phyloP scores from a whole-genome alignment of 2,113 vertebrate species.

The Odontesthes bonariensis region DNA sequence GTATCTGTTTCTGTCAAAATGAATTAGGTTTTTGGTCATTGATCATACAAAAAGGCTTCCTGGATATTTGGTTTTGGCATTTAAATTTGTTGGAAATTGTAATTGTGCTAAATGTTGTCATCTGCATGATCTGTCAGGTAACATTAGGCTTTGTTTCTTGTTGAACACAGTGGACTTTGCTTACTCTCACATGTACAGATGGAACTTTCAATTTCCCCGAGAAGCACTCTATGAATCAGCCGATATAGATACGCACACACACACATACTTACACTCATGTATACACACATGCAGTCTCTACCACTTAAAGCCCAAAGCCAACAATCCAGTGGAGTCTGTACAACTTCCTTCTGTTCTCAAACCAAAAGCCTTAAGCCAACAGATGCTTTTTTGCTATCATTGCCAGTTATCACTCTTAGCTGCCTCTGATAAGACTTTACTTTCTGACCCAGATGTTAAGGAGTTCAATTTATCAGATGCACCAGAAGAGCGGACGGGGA shows the following conservation, averaged over 20 bases:
- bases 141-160: slow-evolving; percentile 12
- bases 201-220: slow-evolving; percentile 53
- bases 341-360: slow-evolving; percentile 75
- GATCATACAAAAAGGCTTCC: too few relatives aligned
- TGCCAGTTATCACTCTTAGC: slow-evolving; percentile 74
- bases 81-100: neutral
- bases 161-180: slow-evolving; percentile 22
- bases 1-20: too few relatives aligned
- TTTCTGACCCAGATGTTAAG: slow-evolving; percentile 80
- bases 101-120: neutral
- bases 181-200: slow-evolving; percentile 27
- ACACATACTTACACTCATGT: slow-evolving; percentile 35
- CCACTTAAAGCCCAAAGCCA: slow-evolving; percentile 50
- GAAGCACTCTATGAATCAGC: slow-evolving; percentile 65
- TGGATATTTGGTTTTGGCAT: too few relatives aligned
- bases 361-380: slow-evolving; percentile 77
- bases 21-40: too few relatives aligned
- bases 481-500: slow-evolving; percentile 63
- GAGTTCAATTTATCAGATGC: slow-evolving; percentile 80
- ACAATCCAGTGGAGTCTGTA: slow-evolving; percentile 64
- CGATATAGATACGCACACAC: slow-evolving; percentile 45
- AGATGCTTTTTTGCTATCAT: slow-evolving; percentile 73
- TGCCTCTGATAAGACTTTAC: slow-evolving; percentile 74
- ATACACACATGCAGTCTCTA: slow-evolving; percentile 26
- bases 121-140: neutral